Evolutionary conservation across 2,113 vertebrate genomes (phyloP), one percentile per base, ranked within the genome.

Genomic region (Melospiza georgiana): DNA sequence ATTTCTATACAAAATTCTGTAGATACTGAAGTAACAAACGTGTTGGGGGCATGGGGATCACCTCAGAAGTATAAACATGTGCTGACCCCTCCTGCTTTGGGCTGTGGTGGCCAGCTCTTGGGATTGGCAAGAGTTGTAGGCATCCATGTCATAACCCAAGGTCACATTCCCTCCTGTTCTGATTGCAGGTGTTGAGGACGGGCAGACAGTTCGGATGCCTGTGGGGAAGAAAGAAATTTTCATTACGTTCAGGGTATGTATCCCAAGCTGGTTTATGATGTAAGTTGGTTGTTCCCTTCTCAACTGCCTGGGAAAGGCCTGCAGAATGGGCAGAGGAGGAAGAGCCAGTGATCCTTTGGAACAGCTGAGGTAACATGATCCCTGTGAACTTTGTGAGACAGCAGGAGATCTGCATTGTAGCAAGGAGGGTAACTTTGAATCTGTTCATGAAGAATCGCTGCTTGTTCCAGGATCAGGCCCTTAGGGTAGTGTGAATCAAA

Each of bases 191-290:
- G 98, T 99, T 59, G 99, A 99, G 95, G 98, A 99, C 12, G 99
- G 99, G 48, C 99, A 99, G 97, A 99, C 99, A 1, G 99, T 99
- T 73, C 98, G 99, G 92, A 99, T 99, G 99, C 98, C 99, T 11
- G 98, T 99, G 68, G 99, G 99, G 55, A 99, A 98, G 97, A 99
- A 98, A 82, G 99, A 99, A 95, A 98, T 99, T 94, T 99, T 99
- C 95, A 98, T 99, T 84, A 99, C 99, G 0, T 99, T 99, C 96
- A 98, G 97, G 98, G 99, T 99, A 95, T 33, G 98, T 98, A 44
- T 49, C 2, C 1, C 51, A 22, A 9, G 15, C 8, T 44, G 27
- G n/a, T 66, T 31, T 33, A 20, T 14, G 49, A 4, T 11, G 52
- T 25, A 24, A 9, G 3, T 39, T 61, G 37, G 12, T 46, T 72